phyloP scores from a whole-genome alignment of 2,888 invertebrate genomes.

The Drosophila recens region DNA sequence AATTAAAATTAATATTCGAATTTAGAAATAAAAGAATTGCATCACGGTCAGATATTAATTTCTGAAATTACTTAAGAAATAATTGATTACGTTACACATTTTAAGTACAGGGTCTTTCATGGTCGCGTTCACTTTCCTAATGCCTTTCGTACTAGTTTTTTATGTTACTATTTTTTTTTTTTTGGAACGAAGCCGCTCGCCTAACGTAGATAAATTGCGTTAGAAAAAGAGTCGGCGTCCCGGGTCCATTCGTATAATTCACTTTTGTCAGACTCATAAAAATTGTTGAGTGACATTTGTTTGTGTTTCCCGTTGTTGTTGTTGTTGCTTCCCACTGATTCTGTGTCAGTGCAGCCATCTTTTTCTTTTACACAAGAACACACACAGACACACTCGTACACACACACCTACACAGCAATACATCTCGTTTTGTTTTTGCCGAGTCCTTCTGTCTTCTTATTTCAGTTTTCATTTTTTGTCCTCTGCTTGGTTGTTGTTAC shows the following conservation, averaged over 20 bases:
- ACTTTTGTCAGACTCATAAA: constrained; percentile 82
- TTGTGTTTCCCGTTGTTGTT: constrained; percentile 77
- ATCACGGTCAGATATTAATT: no score
- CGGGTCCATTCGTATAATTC: constrained; percentile 81
- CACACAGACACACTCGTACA: constrained; percentile 12
- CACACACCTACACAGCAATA: constrained; percentile 26
- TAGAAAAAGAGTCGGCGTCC: constrained; percentile 79
- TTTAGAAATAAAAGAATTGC: no score
- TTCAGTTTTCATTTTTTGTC: constrained; percentile 1
- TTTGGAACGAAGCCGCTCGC: constrained; percentile 33
- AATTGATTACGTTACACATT: not conserved
- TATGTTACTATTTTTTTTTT: constrained; percentile 14
- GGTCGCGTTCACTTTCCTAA: not conserved
- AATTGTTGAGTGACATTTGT: constrained; percentile 82
- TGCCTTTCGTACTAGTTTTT: constrained; percentile 1
- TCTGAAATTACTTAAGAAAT: not conserved
- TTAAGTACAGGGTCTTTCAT: not conserved
- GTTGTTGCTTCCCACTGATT: constrained; percentile 68
- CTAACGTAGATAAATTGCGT: constrained; percentile 81
- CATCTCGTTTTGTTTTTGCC: constrained; percentile 54
- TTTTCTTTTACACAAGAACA: constrained; percentile 69
- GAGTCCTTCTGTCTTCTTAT: constrained; percentile 40
- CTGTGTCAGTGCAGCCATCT: constrained; percentile 75
- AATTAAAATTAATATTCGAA: no score
- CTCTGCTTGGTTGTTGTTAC: constrained; percentile 21